Conservation (phyloP, 1,140 invertebrate genomes). For the Drosophila rhopaloa region DNA sequence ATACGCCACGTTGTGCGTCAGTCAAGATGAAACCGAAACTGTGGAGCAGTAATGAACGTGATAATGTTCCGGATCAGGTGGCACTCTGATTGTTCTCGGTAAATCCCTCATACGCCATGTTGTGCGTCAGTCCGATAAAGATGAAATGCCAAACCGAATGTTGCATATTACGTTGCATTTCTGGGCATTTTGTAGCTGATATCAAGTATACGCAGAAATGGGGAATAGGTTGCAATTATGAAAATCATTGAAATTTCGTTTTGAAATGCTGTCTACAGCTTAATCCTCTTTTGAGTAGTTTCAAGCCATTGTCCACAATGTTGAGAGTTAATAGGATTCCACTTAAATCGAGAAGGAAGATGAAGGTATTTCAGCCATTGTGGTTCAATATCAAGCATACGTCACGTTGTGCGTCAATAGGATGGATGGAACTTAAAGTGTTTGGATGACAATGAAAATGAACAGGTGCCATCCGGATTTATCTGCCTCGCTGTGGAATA, state of each 20-base stretch:
- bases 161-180: background rate
- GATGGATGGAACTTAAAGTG: background rate
- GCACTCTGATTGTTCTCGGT: background rate
- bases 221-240: no score
- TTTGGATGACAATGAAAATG: background rate
- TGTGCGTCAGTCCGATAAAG: slow-evolving; percentile 1
- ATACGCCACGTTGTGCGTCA: slow-evolving; percentile 26
- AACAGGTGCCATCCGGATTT: slow-evolving; percentile 8
- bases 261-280: no score
- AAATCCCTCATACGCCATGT: slow-evolving; percentile 6
- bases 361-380: background rate
- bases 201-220: background rate
- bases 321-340: no score
- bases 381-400: slow-evolving; percentile 23
- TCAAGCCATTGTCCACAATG: no score
- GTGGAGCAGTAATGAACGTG: background rate
- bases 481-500: background rate
- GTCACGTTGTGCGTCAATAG: slow-evolving; percentile 34
- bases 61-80: slow-evolving; percentile 6
- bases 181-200: background rate
- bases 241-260: no score
- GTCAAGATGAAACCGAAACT: slow-evolving; percentile 3
- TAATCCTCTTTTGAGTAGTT: no score
- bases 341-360: background rate
- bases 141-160: slow-evolving; percentile 5